Conservation (phyloP, 2,113 vertebrate species). For the Corvus cornix region DNA sequence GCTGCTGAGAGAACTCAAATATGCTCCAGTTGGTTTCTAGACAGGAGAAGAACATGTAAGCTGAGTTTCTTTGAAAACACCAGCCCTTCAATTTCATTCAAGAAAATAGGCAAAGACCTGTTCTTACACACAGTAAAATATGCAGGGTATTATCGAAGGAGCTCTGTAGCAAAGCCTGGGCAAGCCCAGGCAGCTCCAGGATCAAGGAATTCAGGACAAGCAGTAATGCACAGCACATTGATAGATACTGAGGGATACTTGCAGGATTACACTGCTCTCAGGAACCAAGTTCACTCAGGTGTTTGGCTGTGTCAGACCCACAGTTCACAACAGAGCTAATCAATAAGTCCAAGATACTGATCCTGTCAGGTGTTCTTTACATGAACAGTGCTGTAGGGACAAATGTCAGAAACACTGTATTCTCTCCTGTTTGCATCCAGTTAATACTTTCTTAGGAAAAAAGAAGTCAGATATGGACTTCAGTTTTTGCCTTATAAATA, state of each 20-base stretch:
- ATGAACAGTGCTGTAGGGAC: fast-evolving
- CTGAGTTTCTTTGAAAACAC: neutral
- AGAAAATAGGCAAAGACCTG: neutral
- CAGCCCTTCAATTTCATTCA: neutral
- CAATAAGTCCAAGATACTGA: neutral
- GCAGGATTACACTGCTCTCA: neutral
- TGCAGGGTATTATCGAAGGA: neutral
- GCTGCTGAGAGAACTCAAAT: slow-evolving; percentile 69
- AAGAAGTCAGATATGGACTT: neutral
- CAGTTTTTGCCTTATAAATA: neutral
- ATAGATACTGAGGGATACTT: fast-evolving
- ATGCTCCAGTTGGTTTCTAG: slow-evolving; percentile 82
- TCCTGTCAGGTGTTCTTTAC: neutral
- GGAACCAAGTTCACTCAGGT: neutral
- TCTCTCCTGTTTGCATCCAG: neutral
- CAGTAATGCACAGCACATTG: neutral
- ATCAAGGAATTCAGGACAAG: neutral
- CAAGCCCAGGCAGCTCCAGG: neutral
- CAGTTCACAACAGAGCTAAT: neutral
- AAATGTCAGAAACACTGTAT: neutral
- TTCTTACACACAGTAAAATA: neutral
- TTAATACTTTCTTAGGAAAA: neutral
- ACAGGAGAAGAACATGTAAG: neutral
- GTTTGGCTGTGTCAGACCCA: neutral
- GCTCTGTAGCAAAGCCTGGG: neutral